Evolutionary conservation across 2,797 vertebrate species (phyloP).

Genomic region (Falco peregrinus): DNA sequence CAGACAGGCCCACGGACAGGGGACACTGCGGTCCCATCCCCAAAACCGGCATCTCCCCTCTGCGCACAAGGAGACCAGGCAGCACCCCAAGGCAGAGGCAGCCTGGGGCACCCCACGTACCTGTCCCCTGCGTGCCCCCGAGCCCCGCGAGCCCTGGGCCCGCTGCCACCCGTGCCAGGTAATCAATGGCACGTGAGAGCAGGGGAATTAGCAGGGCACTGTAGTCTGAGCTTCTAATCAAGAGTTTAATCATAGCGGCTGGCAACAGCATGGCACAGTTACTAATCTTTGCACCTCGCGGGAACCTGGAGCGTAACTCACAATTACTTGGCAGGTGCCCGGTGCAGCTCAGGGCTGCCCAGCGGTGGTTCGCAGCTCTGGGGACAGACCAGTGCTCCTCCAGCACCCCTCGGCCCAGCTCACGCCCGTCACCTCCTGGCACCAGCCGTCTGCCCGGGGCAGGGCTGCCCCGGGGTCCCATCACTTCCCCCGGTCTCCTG

Average conservation of each 20-base stretch:
- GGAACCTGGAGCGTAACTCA: slow-evolving; percentile 12
- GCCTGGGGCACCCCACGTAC: rapidly evolving
- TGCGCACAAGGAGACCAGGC: background rate
- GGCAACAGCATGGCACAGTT: background rate
- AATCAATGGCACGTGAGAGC: background rate
- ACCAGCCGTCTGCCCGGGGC: background rate
- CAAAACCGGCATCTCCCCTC: background rate
- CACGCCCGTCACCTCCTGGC: rapidly evolving
- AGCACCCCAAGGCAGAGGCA: background rate
- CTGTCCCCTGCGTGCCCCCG: rapidly evolving
- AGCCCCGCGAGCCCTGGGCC: background rate
- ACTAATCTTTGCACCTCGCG: slow-evolving; percentile 41
- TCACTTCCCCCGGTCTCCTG: rapidly evolving
- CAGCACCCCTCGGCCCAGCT: rapidly evolving
- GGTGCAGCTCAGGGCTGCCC: background rate
- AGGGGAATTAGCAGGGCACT: slow-evolving; percentile 32
- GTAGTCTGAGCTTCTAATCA: slow-evolving; percentile 62
- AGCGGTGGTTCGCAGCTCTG: rapidly evolving
- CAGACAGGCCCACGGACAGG: rapidly evolving
- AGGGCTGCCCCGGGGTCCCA: background rate
- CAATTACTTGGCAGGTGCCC: background rate
- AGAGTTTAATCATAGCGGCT: slow-evolving; percentile 60
- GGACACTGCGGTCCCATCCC: background rate
- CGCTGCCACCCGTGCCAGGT: rapidly evolving
- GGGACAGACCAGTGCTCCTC: background rate